Conservation (phyloP, 2,113 vertebrate species). For the Lethenteron camtschaticum region DNA sequence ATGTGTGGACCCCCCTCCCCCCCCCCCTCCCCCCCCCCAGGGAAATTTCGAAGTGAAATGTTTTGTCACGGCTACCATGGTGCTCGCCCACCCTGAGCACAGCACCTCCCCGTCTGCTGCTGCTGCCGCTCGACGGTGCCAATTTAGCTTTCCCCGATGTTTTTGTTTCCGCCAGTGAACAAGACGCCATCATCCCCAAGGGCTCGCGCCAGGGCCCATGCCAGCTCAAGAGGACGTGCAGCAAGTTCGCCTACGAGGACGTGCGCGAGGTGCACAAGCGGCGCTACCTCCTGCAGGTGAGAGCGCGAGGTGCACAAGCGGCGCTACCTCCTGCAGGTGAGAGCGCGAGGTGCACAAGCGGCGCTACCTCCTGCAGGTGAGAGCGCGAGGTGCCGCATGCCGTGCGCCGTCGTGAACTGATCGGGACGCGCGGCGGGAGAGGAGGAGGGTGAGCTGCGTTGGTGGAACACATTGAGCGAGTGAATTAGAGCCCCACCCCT, state of each 20-base stretch:
- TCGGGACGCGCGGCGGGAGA: no score
- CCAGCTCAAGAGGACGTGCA: conserved; percentile 79
- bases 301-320: no score
- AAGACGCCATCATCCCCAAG: conserved; percentile 84
- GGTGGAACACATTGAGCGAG: no score
- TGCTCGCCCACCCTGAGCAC: no score
- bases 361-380: conserved; percentile 79
- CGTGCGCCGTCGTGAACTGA: no score
- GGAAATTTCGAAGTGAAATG: neutral
- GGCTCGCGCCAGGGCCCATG: conserved; percentile 82
- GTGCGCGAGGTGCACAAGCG: conserved; percentile 87
- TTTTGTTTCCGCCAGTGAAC: conserved; percentile 31
- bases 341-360: conserved; percentile 83
- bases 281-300: no score
- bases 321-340: no score
- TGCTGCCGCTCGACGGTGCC: no score
- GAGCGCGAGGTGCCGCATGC: conserved; percentile 11
- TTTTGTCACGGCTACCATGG: no score
- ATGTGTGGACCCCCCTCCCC: neutral
- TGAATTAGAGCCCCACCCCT: no score
- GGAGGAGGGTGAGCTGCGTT: no score
- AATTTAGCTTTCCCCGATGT: neutral
- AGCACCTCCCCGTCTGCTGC: no score
- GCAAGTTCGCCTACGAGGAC: conserved; percentile 93
- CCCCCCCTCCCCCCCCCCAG: neutral